Base-by-base conservation (phyloP, 2,797 vertebrate genomes). In the Pseudotriccus pelzelni region DNA sequence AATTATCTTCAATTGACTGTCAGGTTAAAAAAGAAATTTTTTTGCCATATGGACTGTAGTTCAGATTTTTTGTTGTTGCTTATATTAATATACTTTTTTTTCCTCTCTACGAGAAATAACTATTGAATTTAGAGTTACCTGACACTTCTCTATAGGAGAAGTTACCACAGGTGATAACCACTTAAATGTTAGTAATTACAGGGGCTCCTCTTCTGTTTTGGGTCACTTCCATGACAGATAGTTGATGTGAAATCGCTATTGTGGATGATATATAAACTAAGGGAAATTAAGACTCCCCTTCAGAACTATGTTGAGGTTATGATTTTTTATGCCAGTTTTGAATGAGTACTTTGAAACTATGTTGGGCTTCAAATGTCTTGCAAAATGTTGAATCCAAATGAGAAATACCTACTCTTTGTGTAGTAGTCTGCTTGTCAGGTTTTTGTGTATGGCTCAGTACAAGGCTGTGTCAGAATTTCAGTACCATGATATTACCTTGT, bases 341-440 rank as follows among this genome's bases (percentile, higher is more conserved):
- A 89, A 79, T 92, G 79, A 89, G 91, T 96, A 47, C 75, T 94
- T 85, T 70, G 76, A 82, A 91, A 91, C 20, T 67, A 22, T 43
- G 50, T 58, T 90, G 67, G 79, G 49, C 85, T 87, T 92, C 66
- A 79, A 44, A 52, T 73, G 59, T 92, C 56, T 89, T 84, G 77
- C 46, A 34, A 24, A 94, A 70, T 70, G 47, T 70, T 91, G 60
- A 67, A 64, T 92, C 69, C 83, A 77, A 84, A 59, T 86, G 76
- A 56, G 58, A 89, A 87, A 74, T 63, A 58, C 14, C 18, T 80
- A 27, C 50, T 87, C 30, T 23, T 24, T 93, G 41, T 78, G 20
- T 85, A 77, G n/a, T 64, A 68, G 50, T 88, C 72, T 78, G 43
- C 74, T 90, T 89, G 44, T 78, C 37, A n/a, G n/a, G 56, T 90